Percentiles rank a stretch among this genome's conserved stretches.
phyloP scores from a whole-genome alignment of 2,113 vertebrate species.

The Crotalus horridus region DNA sequence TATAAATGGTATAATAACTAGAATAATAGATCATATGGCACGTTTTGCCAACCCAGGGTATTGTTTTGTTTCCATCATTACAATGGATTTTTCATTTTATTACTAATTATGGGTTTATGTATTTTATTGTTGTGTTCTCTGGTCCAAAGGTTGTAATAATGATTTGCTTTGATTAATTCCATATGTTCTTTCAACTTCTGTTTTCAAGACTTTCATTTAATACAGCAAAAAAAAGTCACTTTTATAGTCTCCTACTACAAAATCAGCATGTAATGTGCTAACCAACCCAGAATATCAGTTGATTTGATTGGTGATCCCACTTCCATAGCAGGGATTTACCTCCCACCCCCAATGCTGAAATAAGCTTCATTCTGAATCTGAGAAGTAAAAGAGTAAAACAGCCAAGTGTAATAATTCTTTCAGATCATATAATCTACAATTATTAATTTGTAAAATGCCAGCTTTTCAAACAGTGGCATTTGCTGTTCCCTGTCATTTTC shows the following conservation, averaged over 20 bases:
- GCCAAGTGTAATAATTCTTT: neutral
- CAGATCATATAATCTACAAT: neutral
- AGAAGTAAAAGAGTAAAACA: neutral
- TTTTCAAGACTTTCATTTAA: neutral
- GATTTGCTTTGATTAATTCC: neutral
- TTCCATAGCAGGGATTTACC: neutral
- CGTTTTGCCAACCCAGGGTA: neutral
- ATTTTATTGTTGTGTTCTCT: neutral
- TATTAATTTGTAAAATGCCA: neutral
- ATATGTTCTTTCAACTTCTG: neutral
- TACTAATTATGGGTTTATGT: neutral
- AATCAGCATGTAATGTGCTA: neutral
- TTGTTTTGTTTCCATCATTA: neutral
- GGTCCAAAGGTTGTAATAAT: neutral
- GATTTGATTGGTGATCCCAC: neutral
- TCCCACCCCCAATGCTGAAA: neutral
- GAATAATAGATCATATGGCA: neutral
- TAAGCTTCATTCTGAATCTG: neutral
- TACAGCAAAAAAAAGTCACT: neutral
- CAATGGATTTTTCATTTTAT: neutral
- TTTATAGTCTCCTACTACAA: neutral
- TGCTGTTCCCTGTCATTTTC: constrained; percentile 1
- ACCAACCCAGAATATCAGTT: neutral
- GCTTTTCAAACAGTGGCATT: neutral
- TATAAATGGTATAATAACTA: neutral